phyloP scores from a whole-genome alignment of 1,140 invertebrate species.

The Drosophila nikananu region DNA sequence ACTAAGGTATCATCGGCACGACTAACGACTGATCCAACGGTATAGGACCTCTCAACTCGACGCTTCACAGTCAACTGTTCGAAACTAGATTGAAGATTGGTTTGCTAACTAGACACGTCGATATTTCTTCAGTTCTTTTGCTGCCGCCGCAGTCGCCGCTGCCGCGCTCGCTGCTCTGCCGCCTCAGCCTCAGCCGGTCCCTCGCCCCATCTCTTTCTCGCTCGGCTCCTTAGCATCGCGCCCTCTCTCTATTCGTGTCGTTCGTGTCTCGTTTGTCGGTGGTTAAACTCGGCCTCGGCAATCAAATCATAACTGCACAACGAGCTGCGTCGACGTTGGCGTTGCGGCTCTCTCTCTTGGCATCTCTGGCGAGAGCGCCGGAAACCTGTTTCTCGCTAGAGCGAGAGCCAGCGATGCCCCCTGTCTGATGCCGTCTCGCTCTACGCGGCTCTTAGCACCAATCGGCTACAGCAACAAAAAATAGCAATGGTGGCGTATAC shows the following conservation, averaged over 20 bases:
- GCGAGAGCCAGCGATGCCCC: not conserved
- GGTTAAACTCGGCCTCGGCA: constrained; percentile 70
- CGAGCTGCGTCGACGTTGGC: constrained; percentile 40
- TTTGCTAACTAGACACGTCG: constrained; percentile 85
- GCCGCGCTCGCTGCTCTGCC: constrained; percentile 22
- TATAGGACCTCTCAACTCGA: constrained; percentile 83
- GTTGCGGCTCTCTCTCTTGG: constrained; percentile 2
- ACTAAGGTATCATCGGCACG: constrained; percentile 27
- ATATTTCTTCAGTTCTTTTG: constrained; percentile 85
- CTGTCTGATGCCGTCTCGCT: constrained; percentile 33
- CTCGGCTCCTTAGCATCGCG: constrained; percentile 12
- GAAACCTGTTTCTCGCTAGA: constrained; percentile 55
- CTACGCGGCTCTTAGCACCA: constrained; percentile 54
- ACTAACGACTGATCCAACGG: constrained; percentile 70
- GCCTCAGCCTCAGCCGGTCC: constrained; percentile 20
- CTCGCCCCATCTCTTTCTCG: constrained; percentile 6
- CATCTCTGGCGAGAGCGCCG: constrained; percentile 19
- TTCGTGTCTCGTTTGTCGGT: constrained; percentile 80
- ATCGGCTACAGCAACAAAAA: constrained; percentile 73
- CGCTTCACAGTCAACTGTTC: constrained; percentile 84
- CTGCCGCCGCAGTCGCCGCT: constrained; percentile 51
- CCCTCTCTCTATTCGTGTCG: constrained; percentile 31
- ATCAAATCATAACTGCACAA: constrained; percentile 82
- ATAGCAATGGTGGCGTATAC: constrained; percentile 85
- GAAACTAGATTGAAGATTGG: constrained; percentile 85